Conservation (phyloP, 2,888 invertebrate genomes). For the Mesorhabditis spiculigera region DNA sequence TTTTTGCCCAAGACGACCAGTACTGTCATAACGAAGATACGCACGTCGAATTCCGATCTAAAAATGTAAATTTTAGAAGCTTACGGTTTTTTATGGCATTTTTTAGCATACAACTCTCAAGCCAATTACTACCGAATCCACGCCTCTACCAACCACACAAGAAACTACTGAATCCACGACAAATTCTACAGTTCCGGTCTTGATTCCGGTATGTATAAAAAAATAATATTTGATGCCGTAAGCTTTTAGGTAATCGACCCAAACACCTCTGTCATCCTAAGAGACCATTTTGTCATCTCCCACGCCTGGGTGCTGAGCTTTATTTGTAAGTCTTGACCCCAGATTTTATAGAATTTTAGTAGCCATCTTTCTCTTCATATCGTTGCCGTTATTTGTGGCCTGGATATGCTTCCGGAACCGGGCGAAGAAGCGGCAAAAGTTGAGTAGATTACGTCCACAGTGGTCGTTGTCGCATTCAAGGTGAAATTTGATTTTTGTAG, state of each 20-base stretch:
- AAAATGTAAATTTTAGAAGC: slow-evolving; percentile 5
- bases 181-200: slow-evolving; percentile 12
- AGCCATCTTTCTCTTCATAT: background rate
- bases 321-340: background rate
- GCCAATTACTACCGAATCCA: slow-evolving; percentile 5
- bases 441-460: background rate
- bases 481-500: background rate
- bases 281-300: slow-evolving; percentile 4
- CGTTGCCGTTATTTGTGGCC: background rate
- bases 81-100: background rate
- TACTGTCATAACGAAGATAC: slow-evolving; percentile 32
- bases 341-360: slow-evolving; percentile 5
- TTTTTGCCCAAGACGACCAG: slow-evolving; percentile 32
- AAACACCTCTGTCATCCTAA: background rate
- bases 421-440: background rate
- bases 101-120: background rate
- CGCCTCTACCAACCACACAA: background rate
- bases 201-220: background rate
- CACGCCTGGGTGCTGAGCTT: background rate
- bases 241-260: background rate
- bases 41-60: slow-evolving; percentile 21
- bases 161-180: slow-evolving; percentile 11
- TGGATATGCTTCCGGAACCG: background rate
- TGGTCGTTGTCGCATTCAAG: slow-evolving; percentile 2
- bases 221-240: no score